Evolutionary conservation across 2,113 vertebrate species (phyloP).

Genomic region (Otus sunia): DNA sequence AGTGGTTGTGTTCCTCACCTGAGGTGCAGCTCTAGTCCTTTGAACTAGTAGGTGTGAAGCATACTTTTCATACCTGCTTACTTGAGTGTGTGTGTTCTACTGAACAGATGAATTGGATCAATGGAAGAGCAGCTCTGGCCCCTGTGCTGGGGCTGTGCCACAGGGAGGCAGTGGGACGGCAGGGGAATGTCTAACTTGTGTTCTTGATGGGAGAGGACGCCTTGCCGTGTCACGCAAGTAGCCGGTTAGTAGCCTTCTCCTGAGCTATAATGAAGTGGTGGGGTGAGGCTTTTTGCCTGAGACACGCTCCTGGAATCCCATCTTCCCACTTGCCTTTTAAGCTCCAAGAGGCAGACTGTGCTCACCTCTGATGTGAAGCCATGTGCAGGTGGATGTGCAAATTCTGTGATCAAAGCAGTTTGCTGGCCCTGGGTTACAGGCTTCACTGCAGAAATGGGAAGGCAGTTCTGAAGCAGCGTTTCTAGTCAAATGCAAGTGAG

Average conservation of each 20-base stretch:
- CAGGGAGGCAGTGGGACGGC: not conserved
- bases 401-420: not conserved
- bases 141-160: not conserved
- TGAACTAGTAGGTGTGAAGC: not conserved
- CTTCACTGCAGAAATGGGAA: not conserved
- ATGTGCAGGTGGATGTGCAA: not conserved
- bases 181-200: not conserved
- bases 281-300: not conserved
- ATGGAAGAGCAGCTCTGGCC: not conserved
- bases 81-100: not conserved
- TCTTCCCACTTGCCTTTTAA: not conserved
- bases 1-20: not conserved
- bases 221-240: not conserved
- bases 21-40: not conserved
- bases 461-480: not conserved
- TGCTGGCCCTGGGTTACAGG: not conserved
- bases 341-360: not conserved
- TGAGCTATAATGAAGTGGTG: not conserved
- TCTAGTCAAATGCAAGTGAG: not conserved
- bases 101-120: not conserved
- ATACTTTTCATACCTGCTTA: not conserved
- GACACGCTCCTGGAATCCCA: not conserved
- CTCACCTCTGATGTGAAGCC: not conserved
- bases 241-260: not conserved
- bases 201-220: rapidly evolving